These are phyloP conservation scores for Epinotia ramella DNA, from an alignment of 2,888 invertebrate genomes.

Conservation along the genomic window DNA sequence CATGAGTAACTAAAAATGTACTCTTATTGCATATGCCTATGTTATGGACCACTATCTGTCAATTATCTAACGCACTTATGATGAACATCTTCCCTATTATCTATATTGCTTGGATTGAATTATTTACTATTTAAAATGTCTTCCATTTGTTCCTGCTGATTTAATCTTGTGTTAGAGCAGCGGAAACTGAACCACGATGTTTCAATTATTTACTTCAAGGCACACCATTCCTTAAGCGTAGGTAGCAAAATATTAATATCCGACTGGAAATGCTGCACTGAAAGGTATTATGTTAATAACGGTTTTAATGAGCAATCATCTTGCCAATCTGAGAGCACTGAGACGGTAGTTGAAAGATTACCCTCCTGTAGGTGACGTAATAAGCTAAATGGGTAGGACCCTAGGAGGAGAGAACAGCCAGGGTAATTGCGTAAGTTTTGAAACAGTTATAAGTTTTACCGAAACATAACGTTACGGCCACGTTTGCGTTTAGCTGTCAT, in stretches of 20 bases:
- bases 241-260: slow-evolving; percentile 11
- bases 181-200: not conserved
- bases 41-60: not conserved
- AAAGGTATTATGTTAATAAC: not conserved
- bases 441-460: no score
- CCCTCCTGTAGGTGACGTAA: not conserved
- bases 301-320: not conserved
- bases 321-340: not conserved
- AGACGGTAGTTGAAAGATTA: not conserved
- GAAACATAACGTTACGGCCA: no score
- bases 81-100: not conserved
- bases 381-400: not conserved
- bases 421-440: no score
- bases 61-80: not conserved
- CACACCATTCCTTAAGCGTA: slow-evolving; percentile 21
- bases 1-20: no score
- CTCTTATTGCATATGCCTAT: not conserved
- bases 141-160: not conserved
- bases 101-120: slow-evolving; percentile 1
- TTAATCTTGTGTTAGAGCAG: slow-evolving; percentile 6
- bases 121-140: not conserved
- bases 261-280: not conserved
- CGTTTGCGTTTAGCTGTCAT: no score
- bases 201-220: slow-evolving; percentile 27
- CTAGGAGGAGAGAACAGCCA: not conserved